Evolutionary conservation across 2,888 invertebrate genomes (phyloP), one percentile per base, ranked within the genome.

Genomic region (Tipula lateralis): DNA sequence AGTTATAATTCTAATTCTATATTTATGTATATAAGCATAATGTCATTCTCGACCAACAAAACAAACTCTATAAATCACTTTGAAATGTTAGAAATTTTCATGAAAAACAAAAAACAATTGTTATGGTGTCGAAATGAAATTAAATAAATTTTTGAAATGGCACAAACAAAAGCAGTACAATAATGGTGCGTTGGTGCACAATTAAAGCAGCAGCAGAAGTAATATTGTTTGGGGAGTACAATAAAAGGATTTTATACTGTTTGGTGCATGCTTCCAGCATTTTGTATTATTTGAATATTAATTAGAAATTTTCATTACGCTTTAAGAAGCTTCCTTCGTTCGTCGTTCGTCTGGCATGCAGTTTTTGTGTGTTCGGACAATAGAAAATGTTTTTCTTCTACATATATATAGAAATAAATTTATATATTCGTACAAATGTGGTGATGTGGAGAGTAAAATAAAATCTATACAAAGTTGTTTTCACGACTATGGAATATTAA

Each of bases 251-350:
- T 66, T 66, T 66, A 66, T 66, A 12, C 9, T 66, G 24, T 66
- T 66, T 66, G 66, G 66, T 66, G 66, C 24, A 66, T 66, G 66
- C 66, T 66, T 66, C 66, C 66, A 66, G 66, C 24, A 66, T 66
- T 7, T 39, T 24, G 24, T 24, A 66, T 24, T 66, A 66, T 66
- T 66, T 66, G 66, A 66, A 66, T 66, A 66, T 66, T 66, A 66
- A 66, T 66, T 66, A 66, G 24, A 12, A 66, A 66, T 24, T 66
- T 66, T 66, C 66, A 66, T 66, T 66, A 66, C 9, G 66, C 66
- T 66, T 44, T 24, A 19, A 24, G 9, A 66, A 66, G 66, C 19
- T 66, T 66, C 24, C 0, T 66, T 24, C 24, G 24, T n/a, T n/a
- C n/a, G 7, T 32, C 3, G 32, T 39, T 24, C 66, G 24, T 66